These are phyloP conservation scores for Nomada fucata DNA, from an alignment of 2,888 invertebrate genomes.

Conservation along the genomic window DNA sequence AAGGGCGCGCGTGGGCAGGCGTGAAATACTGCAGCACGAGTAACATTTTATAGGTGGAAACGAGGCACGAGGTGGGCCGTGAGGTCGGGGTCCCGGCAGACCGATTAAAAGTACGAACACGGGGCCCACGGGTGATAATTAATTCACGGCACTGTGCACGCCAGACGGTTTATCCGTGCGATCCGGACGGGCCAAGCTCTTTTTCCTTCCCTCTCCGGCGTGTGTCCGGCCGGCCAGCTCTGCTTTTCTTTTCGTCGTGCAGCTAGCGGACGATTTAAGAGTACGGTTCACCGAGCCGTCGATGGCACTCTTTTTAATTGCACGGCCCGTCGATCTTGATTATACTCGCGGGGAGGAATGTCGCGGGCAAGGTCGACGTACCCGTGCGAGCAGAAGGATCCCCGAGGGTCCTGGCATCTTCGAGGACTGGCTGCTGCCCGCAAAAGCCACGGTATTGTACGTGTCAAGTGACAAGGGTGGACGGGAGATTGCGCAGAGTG, in stretches of 20 bases:
- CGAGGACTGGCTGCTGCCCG: background rate
- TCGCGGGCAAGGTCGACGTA: slow-evolving; percentile 60
- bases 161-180: slow-evolving; percentile 71
- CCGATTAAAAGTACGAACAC: slow-evolving; percentile 76
- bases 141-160: slow-evolving; percentile 76
- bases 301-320: slow-evolving; percentile 70
- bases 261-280: slow-evolving; percentile 57
- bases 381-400: slow-evolving; percentile 11
- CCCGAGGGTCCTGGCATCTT: background rate
- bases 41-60: slow-evolving; percentile 72
- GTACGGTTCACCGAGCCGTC: slow-evolving; percentile 64
- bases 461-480: background rate
- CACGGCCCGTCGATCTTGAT: slow-evolving; percentile 71
- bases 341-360: slow-evolving; percentile 62
- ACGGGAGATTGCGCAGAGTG: too few species aligned
- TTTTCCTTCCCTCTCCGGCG: slow-evolving; percentile 59
- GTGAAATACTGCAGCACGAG: slow-evolving; percentile 77
- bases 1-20: slow-evolving; percentile 77
- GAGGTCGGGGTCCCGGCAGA: slow-evolving; percentile 67
- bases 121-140: slow-evolving; percentile 76
- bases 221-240: slow-evolving; percentile 10
- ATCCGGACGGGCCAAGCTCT: slow-evolving; percentile 68
- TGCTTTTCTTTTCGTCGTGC: slow-evolving; percentile 43
- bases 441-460: background rate
- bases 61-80: slow-evolving; percentile 63